Conservation (phyloP, 2,888 invertebrate species). For the Pheosia gnoma region DNA sequence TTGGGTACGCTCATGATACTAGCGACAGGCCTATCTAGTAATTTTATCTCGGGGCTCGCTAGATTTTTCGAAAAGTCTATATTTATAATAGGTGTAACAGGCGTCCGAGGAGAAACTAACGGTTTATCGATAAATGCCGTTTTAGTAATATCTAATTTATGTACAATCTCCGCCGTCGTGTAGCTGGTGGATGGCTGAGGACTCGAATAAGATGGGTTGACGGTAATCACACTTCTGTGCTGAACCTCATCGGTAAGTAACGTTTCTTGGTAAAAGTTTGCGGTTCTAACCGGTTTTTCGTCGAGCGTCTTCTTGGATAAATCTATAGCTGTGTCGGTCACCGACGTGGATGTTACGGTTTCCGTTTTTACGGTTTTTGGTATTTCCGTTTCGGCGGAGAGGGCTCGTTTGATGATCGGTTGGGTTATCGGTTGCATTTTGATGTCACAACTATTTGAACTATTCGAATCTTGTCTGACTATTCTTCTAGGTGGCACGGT, state of each 20-base stretch:
- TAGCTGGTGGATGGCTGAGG: constrained; percentile 75
- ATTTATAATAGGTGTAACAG: constrained; percentile 68
- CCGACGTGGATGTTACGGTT: constrained; percentile 50
- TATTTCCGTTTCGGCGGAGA: constrained; percentile 52
- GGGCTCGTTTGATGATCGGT: constrained; percentile 41
- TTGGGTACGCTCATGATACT: constrained; percentile 51
- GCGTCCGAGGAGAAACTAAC: constrained; percentile 42
- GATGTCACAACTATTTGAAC: constrained; percentile 62
- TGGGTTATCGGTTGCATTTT: constrained; percentile 30
- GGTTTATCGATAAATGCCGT: constrained; percentile 14
- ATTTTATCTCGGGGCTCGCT: constrained; percentile 70
- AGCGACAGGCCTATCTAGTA: constrained; percentile 59
- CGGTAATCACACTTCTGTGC: constrained; percentile 68
- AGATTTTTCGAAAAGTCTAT: constrained; percentile 75
- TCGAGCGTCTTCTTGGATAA: constrained; percentile 58
- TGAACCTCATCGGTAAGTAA: constrained; percentile 57
- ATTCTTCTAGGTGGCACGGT: constrained; percentile 58
- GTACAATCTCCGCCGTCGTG: constrained; percentile 52
- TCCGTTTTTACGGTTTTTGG: constrained; percentile 45
- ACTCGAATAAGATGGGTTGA: constrained; percentile 70
- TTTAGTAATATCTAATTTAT: constrained; percentile 43
- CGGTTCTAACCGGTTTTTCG: constrained; percentile 54
- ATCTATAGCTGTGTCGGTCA: constrained; percentile 63
- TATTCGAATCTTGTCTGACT: constrained; percentile 71
- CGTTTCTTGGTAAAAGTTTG: constrained; percentile 78